Conservation (phyloP, 2,797 vertebrate species). For the Fringilla coelebs region DNA sequence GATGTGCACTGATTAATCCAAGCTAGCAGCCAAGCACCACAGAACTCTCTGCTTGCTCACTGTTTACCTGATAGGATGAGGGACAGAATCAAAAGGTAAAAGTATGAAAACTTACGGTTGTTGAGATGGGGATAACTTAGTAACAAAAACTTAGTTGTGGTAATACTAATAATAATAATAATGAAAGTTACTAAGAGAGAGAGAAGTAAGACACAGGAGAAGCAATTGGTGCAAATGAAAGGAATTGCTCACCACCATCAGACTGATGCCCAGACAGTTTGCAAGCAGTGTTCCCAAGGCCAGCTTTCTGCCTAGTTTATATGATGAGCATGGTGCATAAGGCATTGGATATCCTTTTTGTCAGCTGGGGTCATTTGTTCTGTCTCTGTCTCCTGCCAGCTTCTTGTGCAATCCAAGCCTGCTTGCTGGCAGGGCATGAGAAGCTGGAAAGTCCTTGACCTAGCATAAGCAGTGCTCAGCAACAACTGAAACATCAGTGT, state of each 20-base stretch:
- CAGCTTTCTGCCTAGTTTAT: background rate
- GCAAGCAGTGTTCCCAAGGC: background rate
- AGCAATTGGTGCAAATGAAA: background rate
- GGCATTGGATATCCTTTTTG: background rate
- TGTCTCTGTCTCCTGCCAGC: background rate
- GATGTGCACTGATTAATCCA: background rate
- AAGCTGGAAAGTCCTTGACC: background rate
- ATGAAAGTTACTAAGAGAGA: background rate
- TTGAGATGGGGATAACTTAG: background rate
- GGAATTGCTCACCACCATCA: background rate
- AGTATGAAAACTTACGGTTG: background rate
- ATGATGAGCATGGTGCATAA: background rate
- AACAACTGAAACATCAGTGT: background rate
- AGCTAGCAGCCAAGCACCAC: background rate
- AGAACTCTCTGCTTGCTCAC: background rate
- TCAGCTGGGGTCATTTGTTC: fast-evolving
- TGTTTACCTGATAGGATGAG: background rate
- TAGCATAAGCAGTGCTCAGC: background rate
- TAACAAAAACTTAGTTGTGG: background rate
- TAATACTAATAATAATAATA: too few species aligned
- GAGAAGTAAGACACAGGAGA: background rate
- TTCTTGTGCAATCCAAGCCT: background rate
- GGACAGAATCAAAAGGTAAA: background rate
- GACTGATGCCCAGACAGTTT: background rate
- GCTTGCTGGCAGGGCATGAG: background rate